A percentile compares a stretch with the other conserved stretches of the same genome.
phyloP scores from a whole-genome alignment of 2,797 vertebrate species.

The Podargus strigoides region DNA sequence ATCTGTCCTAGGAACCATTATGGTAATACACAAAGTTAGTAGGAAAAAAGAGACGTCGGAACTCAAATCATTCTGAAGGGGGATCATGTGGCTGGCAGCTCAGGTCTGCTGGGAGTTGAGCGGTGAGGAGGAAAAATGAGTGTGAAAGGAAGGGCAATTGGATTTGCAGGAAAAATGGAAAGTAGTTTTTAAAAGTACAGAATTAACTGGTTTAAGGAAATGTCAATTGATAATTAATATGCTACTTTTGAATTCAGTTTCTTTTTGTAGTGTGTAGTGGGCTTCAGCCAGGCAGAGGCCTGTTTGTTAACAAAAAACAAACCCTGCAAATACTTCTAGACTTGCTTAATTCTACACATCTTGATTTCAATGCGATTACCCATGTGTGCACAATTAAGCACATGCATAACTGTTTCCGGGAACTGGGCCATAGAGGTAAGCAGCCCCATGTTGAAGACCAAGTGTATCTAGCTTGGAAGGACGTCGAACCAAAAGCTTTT shows the following conservation, averaged over 20 bases:
- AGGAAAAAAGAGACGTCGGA: constrained; percentile 6
- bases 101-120: not conserved
- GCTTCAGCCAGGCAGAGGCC: constrained; percentile 19
- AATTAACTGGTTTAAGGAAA: constrained; percentile 32
- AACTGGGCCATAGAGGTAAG: constrained; percentile 46
- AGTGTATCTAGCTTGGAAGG: not conserved
- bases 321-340: constrained; percentile 45
- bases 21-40: not conserved
- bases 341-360: constrained; percentile 53
- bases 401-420: constrained; percentile 23
- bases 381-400: constrained; percentile 56
- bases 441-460: not conserved
- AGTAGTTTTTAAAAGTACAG: not conserved
- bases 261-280: not conserved
- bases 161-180: constrained; percentile 39
- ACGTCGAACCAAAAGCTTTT: not conserved
- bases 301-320: constrained; percentile 44
- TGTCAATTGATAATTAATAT: constrained; percentile 29
- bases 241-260: not conserved
- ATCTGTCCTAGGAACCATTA: constrained; percentile 31
- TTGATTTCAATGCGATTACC: constrained; percentile 32
- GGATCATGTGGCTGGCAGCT: constrained; percentile 7
- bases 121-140: not conserved
- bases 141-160: constrained; percentile 9
- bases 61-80: not conserved